A percentile compares a stretch with the other conserved stretches of the same genome.
Conservation (phyloP, 2,797 vertebrate genomes). For the Triplophysa bombifrons region DNA sequence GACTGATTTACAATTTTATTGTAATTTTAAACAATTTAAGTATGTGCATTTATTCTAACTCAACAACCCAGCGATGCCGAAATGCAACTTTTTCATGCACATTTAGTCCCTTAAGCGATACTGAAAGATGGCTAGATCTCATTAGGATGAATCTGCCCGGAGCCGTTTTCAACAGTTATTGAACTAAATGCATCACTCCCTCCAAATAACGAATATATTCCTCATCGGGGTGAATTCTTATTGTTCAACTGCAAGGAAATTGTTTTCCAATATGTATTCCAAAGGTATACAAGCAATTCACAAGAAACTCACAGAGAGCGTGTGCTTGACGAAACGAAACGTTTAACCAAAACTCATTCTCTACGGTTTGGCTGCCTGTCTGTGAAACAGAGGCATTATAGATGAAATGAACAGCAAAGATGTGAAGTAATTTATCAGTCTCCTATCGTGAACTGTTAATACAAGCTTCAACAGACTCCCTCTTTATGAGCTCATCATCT, state of each 20-base stretch:
- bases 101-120: not conserved
- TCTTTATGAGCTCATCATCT: slow-evolving; percentile 21
- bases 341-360: slow-evolving; percentile 2
- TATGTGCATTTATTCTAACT: not conserved
- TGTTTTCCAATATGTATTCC: not conserved
- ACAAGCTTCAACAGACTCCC: slow-evolving; percentile 12
- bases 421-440: not conserved
- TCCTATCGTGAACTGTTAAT: slow-evolving; percentile 15
- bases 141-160: too few species aligned
- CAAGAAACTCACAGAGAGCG: not conserved
- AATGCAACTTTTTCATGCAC: not conserved
- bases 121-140: not conserved
- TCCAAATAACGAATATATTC: not conserved
- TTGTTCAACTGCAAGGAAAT: not conserved
- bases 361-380: not conserved
- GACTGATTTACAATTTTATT: too few species aligned
- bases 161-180: not conserved
- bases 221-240: not conserved
- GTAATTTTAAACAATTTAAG: not conserved
- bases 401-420: not conserved
- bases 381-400: not conserved
- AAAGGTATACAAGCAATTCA: not conserved
- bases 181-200: not conserved
- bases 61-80: not conserved
- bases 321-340: not conserved